These are phyloP conservation scores for Passer montanus DNA, from an alignment of 2,113 vertebrate genomes.

Conservation along the genomic window DNA sequence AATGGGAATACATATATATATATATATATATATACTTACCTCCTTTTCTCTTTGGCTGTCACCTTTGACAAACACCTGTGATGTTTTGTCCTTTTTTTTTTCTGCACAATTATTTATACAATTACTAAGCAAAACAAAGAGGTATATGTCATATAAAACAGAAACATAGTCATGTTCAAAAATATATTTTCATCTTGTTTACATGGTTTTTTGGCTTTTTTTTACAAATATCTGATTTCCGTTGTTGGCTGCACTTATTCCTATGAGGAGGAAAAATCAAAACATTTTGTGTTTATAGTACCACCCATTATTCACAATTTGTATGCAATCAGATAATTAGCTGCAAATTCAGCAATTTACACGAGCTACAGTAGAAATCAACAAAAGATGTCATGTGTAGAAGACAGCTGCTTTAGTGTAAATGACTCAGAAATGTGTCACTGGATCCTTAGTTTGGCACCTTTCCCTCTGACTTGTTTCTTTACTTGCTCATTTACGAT, in stretches of 20 bases:
- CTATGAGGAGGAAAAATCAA: not conserved
- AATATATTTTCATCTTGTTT: not conserved
- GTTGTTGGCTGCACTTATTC: not conserved
- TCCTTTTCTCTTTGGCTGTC: not conserved
- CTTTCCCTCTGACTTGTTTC: not conserved
- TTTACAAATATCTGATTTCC: not conserved
- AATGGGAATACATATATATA: not conserved
- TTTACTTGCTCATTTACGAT: not conserved
- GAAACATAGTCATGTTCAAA: not conserved
- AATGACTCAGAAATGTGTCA: not conserved
- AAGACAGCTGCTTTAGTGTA: not conserved
- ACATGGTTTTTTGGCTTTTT: not conserved
- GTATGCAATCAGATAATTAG: constrained; percentile 42
- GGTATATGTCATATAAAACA: not conserved
- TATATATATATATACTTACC: not conserved
- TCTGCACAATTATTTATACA: not conserved
- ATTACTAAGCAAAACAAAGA: not conserved
- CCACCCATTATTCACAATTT: not conserved
- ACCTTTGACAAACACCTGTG: too few species aligned
- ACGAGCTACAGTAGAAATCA: not conserved
- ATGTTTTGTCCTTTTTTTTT: not conserved
- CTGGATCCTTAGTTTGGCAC: not conserved
- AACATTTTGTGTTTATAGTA: not conserved
- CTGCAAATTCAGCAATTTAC: constrained; percentile 33
- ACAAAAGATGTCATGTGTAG: not conserved